These are phyloP conservation scores for Stegodyphus mimosarum DNA, from an alignment of 1,140 invertebrate genomes.

Conservation along the genomic window DNA sequence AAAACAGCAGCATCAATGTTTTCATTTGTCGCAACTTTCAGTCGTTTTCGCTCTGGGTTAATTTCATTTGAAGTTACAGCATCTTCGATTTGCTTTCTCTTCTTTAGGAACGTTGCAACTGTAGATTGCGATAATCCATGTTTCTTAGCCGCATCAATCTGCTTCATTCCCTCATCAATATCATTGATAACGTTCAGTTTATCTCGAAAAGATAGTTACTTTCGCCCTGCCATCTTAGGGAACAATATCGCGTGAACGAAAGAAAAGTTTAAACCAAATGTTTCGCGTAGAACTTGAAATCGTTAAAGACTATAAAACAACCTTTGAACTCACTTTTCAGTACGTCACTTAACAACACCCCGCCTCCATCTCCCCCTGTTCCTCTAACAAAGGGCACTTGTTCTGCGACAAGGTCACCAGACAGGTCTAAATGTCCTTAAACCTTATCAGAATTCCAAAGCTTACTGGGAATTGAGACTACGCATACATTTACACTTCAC, in stretches of 20 bases:
- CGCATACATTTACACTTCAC: no score
- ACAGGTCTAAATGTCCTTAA: no score
- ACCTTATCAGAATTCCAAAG: no score
- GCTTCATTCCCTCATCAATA: neutral
- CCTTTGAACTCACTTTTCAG: conserved; percentile 2
- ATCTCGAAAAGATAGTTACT: neutral
- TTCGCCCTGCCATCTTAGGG: neutral
- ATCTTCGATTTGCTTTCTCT: neutral
- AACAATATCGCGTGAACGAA: no score
- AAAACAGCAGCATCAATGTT: no score
- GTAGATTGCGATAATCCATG: neutral
- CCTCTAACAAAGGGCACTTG: neutral
- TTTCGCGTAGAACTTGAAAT: no score
- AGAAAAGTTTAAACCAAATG: no score
- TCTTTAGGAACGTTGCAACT: neutral
- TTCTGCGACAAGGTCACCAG: neutral
- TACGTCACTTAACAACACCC: conserved; percentile 1
- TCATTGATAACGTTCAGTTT: conserved; percentile 13
- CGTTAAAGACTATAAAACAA: neutral
- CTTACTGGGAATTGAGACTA: no score
- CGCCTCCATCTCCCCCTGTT: neutral
- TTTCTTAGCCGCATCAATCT: neutral
- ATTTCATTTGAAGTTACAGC: conserved; percentile 7
- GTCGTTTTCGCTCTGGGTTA: conserved; percentile 3
- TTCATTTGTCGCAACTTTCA: neutral